Base-by-base conservation (phyloP, 2,797 vertebrate genomes). In the Pagetopsis macropterus region DNA sequence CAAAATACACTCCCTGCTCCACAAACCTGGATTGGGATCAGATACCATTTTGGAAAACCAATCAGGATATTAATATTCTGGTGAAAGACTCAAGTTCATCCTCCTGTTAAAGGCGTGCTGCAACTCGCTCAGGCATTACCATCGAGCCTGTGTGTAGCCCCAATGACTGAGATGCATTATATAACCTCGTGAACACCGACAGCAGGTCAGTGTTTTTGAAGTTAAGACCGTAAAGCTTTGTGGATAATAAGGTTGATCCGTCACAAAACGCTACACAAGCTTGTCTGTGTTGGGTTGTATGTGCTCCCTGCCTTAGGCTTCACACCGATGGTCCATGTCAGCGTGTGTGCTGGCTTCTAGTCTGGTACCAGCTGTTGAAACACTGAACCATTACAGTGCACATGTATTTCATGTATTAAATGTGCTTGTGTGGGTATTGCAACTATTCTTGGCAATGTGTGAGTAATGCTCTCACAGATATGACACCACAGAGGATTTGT, bases 341-440 rank as follows among this genome's bases (percentile, higher is more conserved):
- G 72, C 88, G 89, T 91, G 91, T 92, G 86, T 76, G 52, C 83
- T 81, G 78, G 85, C 83, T 90, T 90, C 88, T 91, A 88, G 80
- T 91, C 87, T 71, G 65, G 72, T 86, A 78, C 87, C 93, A 94
- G 92, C 91, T 94, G 92, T 90, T 79, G 86, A 90, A 94, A 93
- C 91, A 91, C 70, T 64, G 78, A 78, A 63, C 79, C 82, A 85
- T 76, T 84, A 81, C 72, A 72, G 79, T 41, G 70, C 82, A 82
- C 79, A 60, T 82, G 82, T 75, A 70, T 79, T 75, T 86, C 56
- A 83, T n/a, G n/a, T n/a, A 65, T 62, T 75, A 54, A 69, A 67
- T 72, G 66, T 71, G 52, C 76, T 76, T 69, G 87, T 78, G 81
- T 68, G 49, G 74, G 58, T 82, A 66, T 82, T 65, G 21, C 14